Conservation (phyloP, 2,888 invertebrate genomes). For the Mythimna vitellina region DNA sequence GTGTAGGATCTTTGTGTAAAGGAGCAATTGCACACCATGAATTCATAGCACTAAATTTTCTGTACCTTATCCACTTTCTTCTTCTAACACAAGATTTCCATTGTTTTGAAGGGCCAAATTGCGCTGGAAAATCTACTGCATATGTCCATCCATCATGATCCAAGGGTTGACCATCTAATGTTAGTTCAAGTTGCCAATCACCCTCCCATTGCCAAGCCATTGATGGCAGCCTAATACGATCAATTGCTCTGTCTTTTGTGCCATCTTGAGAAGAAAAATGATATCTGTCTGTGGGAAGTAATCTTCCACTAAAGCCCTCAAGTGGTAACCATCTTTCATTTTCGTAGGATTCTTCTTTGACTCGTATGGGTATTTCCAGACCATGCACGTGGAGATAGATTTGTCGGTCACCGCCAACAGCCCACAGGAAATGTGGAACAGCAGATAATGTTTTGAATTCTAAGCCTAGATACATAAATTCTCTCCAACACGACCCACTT, state of each 20-base stretch:
- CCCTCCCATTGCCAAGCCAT: constrained; percentile 99
- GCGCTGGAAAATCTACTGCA: constrained; percentile 97
- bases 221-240: constrained; percentile 96
- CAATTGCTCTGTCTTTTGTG: constrained; percentile 93
- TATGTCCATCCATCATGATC: constrained; percentile 98
- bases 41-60: constrained; percentile 97
- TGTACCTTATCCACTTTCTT: constrained; percentile 96
- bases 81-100: constrained; percentile 98
- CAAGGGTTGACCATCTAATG: constrained; percentile 95
- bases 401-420: constrained; percentile 97
- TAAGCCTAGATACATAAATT: constrained; percentile 95
- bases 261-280: constrained; percentile 97
- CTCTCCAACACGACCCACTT: constrained; percentile 95
- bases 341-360: constrained; percentile 97
- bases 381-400: constrained; percentile 97
- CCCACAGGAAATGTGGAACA: constrained; percentile 97
- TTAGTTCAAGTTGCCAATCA: constrained; percentile 96
- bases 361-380: constrained; percentile 96
- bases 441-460: constrained; percentile 97
- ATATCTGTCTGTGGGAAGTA: constrained; percentile 97
- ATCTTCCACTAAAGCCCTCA: constrained; percentile 95
- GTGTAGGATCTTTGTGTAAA: constrained; percentile 96
- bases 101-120: constrained; percentile 94
- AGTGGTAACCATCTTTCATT: constrained; percentile 98
- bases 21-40: constrained; percentile 98